phyloP scores from a whole-genome alignment of 2,113 vertebrate species.

The Acinonyx jubatus region DNA sequence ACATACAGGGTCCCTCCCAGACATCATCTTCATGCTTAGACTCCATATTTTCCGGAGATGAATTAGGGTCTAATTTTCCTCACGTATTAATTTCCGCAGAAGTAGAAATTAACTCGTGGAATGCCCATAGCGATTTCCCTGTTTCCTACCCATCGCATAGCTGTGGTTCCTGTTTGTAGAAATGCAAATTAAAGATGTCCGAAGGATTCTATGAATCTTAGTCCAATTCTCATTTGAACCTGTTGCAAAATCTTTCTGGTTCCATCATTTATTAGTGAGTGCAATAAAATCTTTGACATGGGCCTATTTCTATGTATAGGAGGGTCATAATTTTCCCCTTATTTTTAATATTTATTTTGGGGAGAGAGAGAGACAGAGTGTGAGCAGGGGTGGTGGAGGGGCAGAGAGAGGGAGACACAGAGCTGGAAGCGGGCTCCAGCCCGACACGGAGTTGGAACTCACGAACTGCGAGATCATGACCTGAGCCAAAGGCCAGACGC shows the following conservation, averaged over 20 bases:
- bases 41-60: background rate
- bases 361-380: too few relatives aligned
- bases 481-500: too few relatives aligned
- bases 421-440: too few relatives aligned
- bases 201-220: background rate
- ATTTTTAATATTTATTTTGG: background rate
- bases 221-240: background rate
- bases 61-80: conserved; percentile 2
- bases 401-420: too few relatives aligned
- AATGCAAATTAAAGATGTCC: background rate
- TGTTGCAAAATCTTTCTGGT: background rate
- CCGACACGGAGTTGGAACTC: too few relatives aligned
- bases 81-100: background rate
- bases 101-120: background rate
- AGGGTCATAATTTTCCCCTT: background rate
- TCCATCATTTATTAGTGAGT: background rate
- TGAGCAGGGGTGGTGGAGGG: too few relatives aligned
- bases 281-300: background rate
- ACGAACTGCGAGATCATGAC: too few relatives aligned
- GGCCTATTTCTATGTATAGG: background rate
- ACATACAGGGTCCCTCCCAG: background rate
- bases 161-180: background rate
- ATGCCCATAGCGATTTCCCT: background rate
- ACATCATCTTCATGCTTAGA: background rate
- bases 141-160: background rate